Evolutionary conservation across 1,140 invertebrate genomes (phyloP).

Genomic region (Scaptomyza montana): DNA sequence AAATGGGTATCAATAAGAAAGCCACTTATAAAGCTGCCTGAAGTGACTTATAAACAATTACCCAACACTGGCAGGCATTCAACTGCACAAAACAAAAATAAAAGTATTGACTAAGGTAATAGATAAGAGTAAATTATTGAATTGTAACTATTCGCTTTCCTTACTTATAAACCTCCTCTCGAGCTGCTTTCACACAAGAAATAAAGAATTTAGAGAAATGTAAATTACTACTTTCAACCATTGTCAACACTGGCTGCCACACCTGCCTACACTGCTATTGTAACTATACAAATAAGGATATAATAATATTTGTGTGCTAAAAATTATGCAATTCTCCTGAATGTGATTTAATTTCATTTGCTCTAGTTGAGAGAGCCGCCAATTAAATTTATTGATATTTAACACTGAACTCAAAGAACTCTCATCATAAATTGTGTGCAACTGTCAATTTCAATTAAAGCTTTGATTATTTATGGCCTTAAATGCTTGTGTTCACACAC

Average conservation of each 20-base stretch:
- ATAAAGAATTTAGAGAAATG: too few species aligned
- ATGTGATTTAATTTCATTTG: constrained; percentile 3
- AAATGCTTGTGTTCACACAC: constrained; percentile 24
- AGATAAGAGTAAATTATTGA: not conserved
- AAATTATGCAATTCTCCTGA: not conserved
- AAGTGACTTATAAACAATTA: constrained; percentile 40
- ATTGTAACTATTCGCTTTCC: not conserved
- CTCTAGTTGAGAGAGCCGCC: not conserved
- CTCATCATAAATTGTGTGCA: constrained; percentile 36
- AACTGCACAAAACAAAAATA: constrained; percentile 7
- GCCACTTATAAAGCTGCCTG: constrained; percentile 38
- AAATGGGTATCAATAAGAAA: constrained; percentile 46
- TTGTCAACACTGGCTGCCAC: not conserved
- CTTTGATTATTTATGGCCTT: constrained; percentile 46
- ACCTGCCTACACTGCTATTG: not conserved
- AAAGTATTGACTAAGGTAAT: not conserved
- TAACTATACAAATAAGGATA: not conserved
- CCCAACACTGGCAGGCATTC: constrained; percentile 3
- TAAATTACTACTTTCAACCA: not conserved
- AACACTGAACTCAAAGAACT: constrained; percentile 14
- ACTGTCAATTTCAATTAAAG: constrained; percentile 51
- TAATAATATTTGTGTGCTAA: not conserved
- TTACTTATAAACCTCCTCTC: not conserved
- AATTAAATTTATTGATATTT: constrained; percentile 21
- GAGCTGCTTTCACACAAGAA: not conserved